Conservation (phyloP, 37 sponge, comb jelly and placozoan genomes). For the Ianthella basta region DNA sequence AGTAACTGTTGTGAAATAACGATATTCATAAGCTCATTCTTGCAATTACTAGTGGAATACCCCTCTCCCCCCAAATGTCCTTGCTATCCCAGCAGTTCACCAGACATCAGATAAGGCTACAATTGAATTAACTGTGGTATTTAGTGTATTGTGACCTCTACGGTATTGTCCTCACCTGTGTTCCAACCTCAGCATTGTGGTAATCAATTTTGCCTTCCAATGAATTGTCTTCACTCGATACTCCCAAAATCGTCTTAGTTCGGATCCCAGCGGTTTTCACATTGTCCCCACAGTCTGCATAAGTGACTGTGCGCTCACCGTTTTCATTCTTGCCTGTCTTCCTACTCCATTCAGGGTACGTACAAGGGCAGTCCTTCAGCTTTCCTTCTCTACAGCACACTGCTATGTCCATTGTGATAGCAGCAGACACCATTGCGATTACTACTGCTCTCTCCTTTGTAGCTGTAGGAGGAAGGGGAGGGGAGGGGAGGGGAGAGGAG, state of each 20-base stretch:
- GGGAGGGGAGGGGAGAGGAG: not conserved
- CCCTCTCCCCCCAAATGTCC: no score
- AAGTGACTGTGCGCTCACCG: not conserved
- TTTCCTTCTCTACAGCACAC: not conserved
- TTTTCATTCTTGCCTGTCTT: not conserved
- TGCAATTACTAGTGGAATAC: no score
- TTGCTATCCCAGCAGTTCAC: no score
- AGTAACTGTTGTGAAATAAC: no score
- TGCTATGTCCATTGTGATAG: not conserved
- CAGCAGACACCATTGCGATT: not conserved
- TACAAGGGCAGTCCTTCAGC: not conserved
- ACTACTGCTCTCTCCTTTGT: not conserved
- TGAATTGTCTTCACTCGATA: not conserved
- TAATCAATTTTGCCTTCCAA: not conserved
- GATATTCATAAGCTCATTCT: no score
- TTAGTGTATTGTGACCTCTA: no score
- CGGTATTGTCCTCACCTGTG: not conserved
- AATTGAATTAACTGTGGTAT: no score
- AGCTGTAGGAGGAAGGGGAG: not conserved
- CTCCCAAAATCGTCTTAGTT: not conserved
- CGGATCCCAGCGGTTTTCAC: not conserved
- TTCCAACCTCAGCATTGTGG: not conserved
- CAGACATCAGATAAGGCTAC: no score
- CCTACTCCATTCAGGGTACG: not conserved
- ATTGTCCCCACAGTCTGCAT: not conserved